Percentiles rank a stretch among this genome's conserved stretches.
phyloP scores from a whole-genome alignment of 2,797 vertebrate genomes.

The Microctenopoma steveboyesi region DNA sequence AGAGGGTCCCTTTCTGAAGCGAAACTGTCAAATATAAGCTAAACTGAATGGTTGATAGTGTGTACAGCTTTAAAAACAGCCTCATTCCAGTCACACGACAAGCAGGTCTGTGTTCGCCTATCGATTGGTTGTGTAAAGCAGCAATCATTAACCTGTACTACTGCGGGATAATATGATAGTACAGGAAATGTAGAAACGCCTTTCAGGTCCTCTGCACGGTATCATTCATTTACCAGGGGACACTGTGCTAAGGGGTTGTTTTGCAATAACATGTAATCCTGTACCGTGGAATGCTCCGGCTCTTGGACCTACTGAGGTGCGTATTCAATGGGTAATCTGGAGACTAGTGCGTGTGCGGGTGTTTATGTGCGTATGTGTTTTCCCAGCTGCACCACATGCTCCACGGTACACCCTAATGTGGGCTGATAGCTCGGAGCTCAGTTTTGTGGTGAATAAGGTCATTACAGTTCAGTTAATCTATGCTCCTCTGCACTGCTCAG shows the following conservation, averaged over 20 bases:
- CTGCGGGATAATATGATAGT: conserved; percentile 18
- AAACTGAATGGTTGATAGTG: conserved; percentile 23
- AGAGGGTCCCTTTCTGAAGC: conserved; percentile 3
- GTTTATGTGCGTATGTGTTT: conserved; percentile 53
- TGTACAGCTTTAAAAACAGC: conserved; percentile 12
- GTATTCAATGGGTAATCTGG: conserved; percentile 52
- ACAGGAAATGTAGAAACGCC: conserved; percentile 67
- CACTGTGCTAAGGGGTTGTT: conserved; percentile 58
- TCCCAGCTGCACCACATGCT: conserved; percentile 63
- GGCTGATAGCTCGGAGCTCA: conserved; percentile 42
- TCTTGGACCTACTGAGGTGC: conserved; percentile 51
- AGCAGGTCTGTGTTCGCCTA: conserved; percentile 17
- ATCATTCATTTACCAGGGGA: conserved; percentile 44
- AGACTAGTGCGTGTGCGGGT: conserved; percentile 32
- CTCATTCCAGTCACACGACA: conserved; percentile 51
- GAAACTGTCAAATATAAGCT: conserved; percentile 15
- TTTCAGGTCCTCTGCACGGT: conserved; percentile 22
- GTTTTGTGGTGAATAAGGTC: conserved; percentile 47
- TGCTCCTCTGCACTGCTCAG: conserved; percentile 46
- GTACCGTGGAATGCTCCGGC: conserved; percentile 48
- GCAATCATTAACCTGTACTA: conserved; percentile 71
- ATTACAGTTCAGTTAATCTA: conserved; percentile 56
- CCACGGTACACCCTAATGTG: conserved; percentile 55
- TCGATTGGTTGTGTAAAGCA: conserved; percentile 35
- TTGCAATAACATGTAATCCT: conserved; percentile 72